A percentile compares a stretch with the other conserved stretches of the same genome.
phyloP scores from a whole-genome alignment of 2,113 vertebrate species.

The Micronisus gabar region DNA sequence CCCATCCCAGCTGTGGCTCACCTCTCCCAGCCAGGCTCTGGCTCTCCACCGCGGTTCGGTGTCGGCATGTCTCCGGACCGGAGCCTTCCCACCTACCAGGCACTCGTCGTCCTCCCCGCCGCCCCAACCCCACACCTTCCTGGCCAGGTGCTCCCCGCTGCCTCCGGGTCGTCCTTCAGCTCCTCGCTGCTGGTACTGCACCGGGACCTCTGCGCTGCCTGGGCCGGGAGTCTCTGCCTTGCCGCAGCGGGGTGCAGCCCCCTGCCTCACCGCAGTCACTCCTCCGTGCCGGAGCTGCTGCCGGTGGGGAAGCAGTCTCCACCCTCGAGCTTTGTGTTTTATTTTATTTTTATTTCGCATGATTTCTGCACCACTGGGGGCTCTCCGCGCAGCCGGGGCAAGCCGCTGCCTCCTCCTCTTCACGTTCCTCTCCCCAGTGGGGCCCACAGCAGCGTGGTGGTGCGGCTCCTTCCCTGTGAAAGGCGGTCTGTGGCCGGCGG shows the following conservation, averaged over 20 bases:
- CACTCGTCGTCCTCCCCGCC: not conserved
- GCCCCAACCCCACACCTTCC: not conserved
- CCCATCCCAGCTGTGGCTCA: not conserved
- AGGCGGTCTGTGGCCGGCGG: fast-evolving
- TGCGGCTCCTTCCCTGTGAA: not conserved
- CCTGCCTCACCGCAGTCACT: not conserved
- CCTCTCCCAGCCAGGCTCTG: not conserved
- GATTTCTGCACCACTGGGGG: too few species aligned
- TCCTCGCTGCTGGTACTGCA: not conserved
- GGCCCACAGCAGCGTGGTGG: not conserved
- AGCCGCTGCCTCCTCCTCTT: not conserved
- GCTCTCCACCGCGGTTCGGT: fast-evolving
- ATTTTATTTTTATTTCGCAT: not conserved
- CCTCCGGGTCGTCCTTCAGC: not conserved
- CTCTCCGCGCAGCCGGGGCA: fast-evolving
- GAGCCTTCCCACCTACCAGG: not conserved
- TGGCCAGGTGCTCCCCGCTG: not conserved
- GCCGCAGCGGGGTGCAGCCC: not conserved
- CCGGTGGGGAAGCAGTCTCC: not conserved
- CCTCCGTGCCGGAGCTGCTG: not conserved
- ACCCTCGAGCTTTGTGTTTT: not conserved
- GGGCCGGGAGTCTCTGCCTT: not conserved
- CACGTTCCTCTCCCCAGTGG: not conserved
- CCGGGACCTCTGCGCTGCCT: not conserved
- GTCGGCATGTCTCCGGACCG: fast-evolving